These are phyloP conservation scores for Turritopsis dohrnii DNA, from an alignment of 30 jellyfish, hydroid and myxozoan genomes.

Conservation along the genomic window DNA sequence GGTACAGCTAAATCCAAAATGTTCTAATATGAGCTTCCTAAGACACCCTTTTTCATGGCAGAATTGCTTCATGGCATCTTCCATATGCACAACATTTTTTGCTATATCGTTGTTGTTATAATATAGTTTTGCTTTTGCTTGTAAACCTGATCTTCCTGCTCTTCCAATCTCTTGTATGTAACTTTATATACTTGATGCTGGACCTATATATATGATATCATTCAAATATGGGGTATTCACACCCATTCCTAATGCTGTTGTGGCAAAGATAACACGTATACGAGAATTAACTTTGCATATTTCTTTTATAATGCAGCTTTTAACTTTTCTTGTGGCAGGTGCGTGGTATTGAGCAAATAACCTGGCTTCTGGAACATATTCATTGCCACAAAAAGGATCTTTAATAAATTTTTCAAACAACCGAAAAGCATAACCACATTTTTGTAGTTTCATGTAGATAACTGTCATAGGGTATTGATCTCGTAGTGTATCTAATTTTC, in stretches of 20 bases:
- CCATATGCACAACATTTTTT: no score
- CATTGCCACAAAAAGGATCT: not conserved
- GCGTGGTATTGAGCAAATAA: slow-evolving; percentile 30
- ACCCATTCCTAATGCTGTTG: slow-evolving; percentile 44
- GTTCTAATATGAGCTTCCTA: not conserved
- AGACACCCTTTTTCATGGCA: not conserved
- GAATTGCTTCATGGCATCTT: not conserved
- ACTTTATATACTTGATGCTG: slow-evolving; percentile 22
- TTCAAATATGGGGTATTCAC: slow-evolving; percentile 25
- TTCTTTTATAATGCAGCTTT: slow-evolving; percentile 1
- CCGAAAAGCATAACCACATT: slow-evolving; percentile 30
- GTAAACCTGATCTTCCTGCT: no score
- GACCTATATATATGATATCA: slow-evolving; percentile 16
- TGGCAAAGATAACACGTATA: slow-evolving; percentile 21
- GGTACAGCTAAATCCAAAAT: not conserved
- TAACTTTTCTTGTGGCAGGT: not conserved
- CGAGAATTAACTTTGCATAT: not conserved
- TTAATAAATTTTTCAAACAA: slow-evolving; percentile 10
- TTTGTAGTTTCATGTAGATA: slow-evolving; percentile 20
- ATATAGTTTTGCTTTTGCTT: no score
- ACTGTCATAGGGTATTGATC: slow-evolving; percentile 19
- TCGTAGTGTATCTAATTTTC: not conserved
- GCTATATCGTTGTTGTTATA: no score
- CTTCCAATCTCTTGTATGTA: slow-evolving; percentile 27
- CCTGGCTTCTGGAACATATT: not conserved